These are phyloP conservation scores for Columba janthina DNA, from an alignment of 2,113 vertebrate genomes.

Conservation along the genomic window DNA sequence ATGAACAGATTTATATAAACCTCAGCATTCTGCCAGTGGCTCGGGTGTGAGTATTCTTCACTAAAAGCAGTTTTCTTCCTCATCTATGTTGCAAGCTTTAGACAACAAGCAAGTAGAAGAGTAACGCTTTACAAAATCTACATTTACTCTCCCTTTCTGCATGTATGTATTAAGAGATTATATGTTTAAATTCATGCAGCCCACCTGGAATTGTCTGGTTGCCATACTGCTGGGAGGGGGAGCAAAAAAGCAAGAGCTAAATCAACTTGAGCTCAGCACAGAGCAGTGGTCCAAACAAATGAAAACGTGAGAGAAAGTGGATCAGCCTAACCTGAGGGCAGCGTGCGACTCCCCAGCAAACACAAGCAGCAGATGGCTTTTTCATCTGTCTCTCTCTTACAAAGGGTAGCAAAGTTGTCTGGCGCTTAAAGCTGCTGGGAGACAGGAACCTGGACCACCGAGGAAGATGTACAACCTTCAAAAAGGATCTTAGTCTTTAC, in stretches of 20 bases:
- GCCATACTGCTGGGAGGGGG: background rate
- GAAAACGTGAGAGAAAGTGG: background rate
- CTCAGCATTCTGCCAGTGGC: slow-evolving; percentile 33
- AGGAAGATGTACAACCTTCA: background rate
- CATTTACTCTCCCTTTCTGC: background rate
- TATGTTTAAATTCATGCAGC: background rate
- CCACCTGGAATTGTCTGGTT: background rate
- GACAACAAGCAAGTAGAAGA: background rate
- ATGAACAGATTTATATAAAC: slow-evolving; percentile 65
- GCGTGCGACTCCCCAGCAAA: slow-evolving; percentile 1
- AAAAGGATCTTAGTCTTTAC: background rate
- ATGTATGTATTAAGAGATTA: background rate
- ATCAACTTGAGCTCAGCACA: background rate
- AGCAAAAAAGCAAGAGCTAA: background rate
- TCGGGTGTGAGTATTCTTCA: background rate
- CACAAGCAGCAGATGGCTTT: slow-evolving; percentile 37
- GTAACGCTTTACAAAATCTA: background rate
- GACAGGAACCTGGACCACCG: background rate
- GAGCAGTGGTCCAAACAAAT: background rate
- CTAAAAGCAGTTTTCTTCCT: background rate
- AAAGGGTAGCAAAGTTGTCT: background rate
- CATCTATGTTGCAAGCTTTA: background rate
- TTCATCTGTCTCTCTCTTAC: background rate
- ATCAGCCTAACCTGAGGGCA: slow-evolving; percentile 25
- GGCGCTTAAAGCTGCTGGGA: background rate